phyloP scores from a whole-genome alignment of 1,140 invertebrate genomes.

The Periplaneta americana region DNA sequence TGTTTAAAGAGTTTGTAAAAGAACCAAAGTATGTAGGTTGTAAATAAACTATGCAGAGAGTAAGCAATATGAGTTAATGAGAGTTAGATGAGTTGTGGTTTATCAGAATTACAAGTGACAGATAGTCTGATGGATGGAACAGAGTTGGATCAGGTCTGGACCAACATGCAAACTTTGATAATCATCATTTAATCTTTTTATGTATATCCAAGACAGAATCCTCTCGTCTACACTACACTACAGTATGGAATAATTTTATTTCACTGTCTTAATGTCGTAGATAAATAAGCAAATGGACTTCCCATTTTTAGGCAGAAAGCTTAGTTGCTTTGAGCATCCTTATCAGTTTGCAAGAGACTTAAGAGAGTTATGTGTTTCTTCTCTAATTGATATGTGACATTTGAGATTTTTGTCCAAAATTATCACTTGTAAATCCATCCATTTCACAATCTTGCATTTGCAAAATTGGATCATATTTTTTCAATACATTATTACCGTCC shows the following conservation, averaged over 20 bases:
- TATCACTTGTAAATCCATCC: slow-evolving; percentile 3
- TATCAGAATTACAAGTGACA: not conserved
- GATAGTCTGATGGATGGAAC: not conserved
- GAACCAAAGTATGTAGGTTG: not conserved
- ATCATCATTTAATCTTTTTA: not conserved
- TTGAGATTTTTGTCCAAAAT: not conserved
- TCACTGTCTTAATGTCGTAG: not conserved
- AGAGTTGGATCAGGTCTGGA: not conserved
- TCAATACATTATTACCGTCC: slow-evolving; percentile 11
- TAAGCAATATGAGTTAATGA: not conserved
- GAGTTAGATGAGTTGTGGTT: not conserved
- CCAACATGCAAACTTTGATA: not conserved
- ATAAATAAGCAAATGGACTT: not conserved
- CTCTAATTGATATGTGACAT: not conserved
- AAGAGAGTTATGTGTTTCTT: not conserved
- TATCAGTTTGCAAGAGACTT: not conserved
- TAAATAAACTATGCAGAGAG: not conserved
- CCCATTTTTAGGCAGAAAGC: not conserved
- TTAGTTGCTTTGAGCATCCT: not conserved
- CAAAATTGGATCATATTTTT: slow-evolving; percentile 6
- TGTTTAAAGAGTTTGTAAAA: not conserved
- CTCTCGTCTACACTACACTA: not conserved
- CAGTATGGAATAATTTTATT: not conserved
- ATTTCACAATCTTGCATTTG: slow-evolving; percentile 7
- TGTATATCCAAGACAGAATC: not conserved